Evolutionary conservation across 2,797 vertebrate species (phyloP), one percentile per base, ranked within the genome.

Genomic region (Remorina albescens): DNA sequence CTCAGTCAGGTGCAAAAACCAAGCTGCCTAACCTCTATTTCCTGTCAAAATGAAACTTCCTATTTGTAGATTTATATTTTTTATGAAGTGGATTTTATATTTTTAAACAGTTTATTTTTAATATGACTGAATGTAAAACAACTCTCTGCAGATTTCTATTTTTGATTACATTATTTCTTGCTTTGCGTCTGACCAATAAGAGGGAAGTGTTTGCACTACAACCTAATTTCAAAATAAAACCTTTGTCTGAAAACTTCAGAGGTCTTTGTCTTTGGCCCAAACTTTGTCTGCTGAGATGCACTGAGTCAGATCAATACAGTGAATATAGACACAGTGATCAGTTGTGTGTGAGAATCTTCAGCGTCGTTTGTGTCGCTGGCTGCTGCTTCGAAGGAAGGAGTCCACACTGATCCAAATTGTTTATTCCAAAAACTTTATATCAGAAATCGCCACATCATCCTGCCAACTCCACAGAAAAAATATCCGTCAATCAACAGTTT

Each of bases 161-260:
- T 79, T 77, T 85, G 65, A 80, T 82, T 53, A 81, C 46, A 74
- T 70, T 1, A 57, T 46, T 41, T 71, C 34, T 2, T 28, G 53
- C 11, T 57, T 66, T 39, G 36, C 21, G 3, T 49, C 41, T 71
- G 63, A 46, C 61, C 63, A 81, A 74, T 61, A 39, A 67, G 44
- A 65, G 49, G 4, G 2, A 67, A 68, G 44, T 30, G 5, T 84
- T 86, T 86, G 68, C 81, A 80, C 30, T 6, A 9, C 62, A 59
- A 49, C 28, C 55, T 3, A 8, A 72, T 75, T 80, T 77, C 0
- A 65, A 70, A 90, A 81, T 86, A 84, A 90, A 88, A 72, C 0
- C 0, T 42, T 61, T 66, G 4, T 62, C 23, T 54, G 5, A 55
- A 28, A 72, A 37, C 7, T 8, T 44, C 2, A 62, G 11, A 7